Base-by-base conservation (phyloP, 2,113 vertebrate genomes). In the Andinoacara biseriatus region DNA sequence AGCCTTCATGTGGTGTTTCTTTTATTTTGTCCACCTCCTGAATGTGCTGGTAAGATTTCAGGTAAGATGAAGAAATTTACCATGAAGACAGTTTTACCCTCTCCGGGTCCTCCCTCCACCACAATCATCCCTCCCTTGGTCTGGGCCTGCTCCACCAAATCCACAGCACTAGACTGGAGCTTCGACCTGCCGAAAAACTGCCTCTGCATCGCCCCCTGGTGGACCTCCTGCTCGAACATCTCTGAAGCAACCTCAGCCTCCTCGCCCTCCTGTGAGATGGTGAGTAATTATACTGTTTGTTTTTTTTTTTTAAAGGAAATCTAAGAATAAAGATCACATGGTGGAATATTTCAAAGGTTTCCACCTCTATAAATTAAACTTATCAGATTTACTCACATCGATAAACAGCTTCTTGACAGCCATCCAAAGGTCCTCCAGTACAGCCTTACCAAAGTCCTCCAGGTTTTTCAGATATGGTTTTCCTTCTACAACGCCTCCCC, bases 11-110 rank as follows among this genome's bases (percentile, higher is more conserved):
- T 29, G 0, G 22, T 7, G 15, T 29, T 11, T 49, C 40, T 29
- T 69, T 18, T 9, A 69, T 24, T 65, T 43, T 65, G 38, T 0
- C 38, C 22, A 29, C 15, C 3, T 29, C 22, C 63, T 46, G 26
- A 40, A 69, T 0, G 0, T 24, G 29, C 29, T 11, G 24, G 17
- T 59, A 2, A 29, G 6, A 29, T 31, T 52, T 2, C 4, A 15
- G 43, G 65, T n/a, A 58, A 49, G 0, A 5, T 17, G 3, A 58
- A 26, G 65, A 46, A 35, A 54, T 69, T 81, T 90, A 94, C 93
- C 93, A 93, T 93, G 81, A 98, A 97, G 58, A 96, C 88, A 0
- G 96, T 97, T 94, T 97, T 98, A 1, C 97, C 97, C 63, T 97
- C 95, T 86, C 97, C 97, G 0, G 95, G 75, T 40, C 86, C 94